These are phyloP conservation scores for Lates japonicus DNA, from an alignment of 2,797 vertebrate species.

Conservation along the genomic window DNA sequence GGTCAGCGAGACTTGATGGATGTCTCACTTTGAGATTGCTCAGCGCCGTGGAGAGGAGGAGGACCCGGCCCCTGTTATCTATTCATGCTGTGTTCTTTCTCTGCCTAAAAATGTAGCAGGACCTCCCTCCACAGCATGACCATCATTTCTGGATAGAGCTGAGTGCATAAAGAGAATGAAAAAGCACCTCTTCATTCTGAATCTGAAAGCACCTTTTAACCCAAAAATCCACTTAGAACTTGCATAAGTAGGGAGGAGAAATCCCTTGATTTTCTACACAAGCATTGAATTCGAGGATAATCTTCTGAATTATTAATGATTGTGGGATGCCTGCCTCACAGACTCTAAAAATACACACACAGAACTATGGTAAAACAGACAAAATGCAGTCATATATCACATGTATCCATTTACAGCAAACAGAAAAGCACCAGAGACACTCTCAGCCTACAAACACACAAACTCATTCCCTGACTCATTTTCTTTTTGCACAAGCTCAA, in stretches of 20 bases:
- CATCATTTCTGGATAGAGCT: conserved; percentile 53
- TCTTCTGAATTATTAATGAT: too few species aligned
- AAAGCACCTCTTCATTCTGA: conserved; percentile 64
- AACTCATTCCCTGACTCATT: conserved; percentile 39
- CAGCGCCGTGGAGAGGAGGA: conserved; percentile 47
- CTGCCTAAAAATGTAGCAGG: conserved; percentile 70
- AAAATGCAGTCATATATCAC: conserved; percentile 30
- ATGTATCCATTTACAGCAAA: conserved; percentile 36
- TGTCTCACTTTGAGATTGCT: conserved; percentile 72
- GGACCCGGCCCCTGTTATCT: conserved; percentile 67
- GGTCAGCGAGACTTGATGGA: conserved; percentile 73
- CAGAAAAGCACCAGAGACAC: conserved; percentile 31
- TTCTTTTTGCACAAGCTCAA: conserved; percentile 48
- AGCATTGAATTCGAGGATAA: conserved; percentile 71
- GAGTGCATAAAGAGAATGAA: conserved; percentile 68
- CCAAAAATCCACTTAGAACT: conserved; percentile 70
- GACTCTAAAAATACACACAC: conserved; percentile 61
- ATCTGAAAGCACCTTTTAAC: conserved; percentile 75
- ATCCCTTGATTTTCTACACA: conserved; percentile 68
- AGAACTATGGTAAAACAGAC: conserved; percentile 36
- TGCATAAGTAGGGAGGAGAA: conserved; percentile 55
- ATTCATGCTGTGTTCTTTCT: conserved; percentile 68
- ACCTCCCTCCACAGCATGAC: conserved; percentile 73
- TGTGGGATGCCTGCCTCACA: conserved; percentile 46
- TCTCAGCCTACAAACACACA: conserved; percentile 11